Percentiles rank a stretch among this genome's conserved stretches.
Conservation (phyloP, 2,797 vertebrate genomes). For the Myotis vivesi region DNA sequence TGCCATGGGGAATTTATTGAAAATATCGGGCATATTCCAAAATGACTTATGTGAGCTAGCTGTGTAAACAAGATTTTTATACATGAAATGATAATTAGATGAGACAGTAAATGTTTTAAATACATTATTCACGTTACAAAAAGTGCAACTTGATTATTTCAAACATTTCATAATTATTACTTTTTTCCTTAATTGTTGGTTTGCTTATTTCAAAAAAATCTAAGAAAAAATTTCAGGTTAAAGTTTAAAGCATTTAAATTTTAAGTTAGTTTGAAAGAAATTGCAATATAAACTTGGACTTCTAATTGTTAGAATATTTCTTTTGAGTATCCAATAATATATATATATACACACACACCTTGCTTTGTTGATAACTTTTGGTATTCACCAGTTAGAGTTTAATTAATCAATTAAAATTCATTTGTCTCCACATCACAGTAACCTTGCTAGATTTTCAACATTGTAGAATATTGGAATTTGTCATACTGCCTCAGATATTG, state of each 20-base stretch:
- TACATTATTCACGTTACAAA: background rate
- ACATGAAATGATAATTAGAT: background rate
- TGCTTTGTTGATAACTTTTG: background rate
- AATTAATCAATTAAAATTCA: background rate
- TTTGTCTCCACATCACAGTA: background rate
- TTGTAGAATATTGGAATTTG: background rate
- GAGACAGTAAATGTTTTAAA: background rate
- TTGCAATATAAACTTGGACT: background rate
- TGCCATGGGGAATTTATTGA: background rate
- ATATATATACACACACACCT: no score
- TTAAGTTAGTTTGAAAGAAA: constrained; percentile 17
- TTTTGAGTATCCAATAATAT: background rate
- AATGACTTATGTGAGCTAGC: background rate
- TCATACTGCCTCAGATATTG: background rate
- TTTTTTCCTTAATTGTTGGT: background rate
- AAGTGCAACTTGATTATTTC: background rate
- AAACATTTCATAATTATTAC: constrained; percentile 1
- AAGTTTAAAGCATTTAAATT: background rate
- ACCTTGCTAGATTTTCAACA: background rate
- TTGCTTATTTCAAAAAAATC: background rate
- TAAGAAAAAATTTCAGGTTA: background rate
- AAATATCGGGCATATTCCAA: background rate
- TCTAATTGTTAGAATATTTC: constrained; percentile 8
- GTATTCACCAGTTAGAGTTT: background rate
- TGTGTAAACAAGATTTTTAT: background rate